These are phyloP conservation scores for human (Homo sapiens) DNA, from an alignment of 2,113 vertebrate genomes.

Conservation along the genomic window DNA sequence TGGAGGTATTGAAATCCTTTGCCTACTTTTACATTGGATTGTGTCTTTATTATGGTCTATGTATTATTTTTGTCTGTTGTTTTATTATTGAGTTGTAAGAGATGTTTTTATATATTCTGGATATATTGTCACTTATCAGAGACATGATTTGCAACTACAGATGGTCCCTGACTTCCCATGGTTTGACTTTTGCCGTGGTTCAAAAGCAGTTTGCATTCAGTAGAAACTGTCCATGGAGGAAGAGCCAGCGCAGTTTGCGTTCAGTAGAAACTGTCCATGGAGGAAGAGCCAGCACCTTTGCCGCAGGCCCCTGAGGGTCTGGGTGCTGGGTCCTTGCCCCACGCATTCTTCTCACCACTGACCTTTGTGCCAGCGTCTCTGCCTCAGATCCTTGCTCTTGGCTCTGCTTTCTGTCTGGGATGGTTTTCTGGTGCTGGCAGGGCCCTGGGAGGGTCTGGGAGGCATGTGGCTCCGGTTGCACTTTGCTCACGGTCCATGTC, in stretches of 20 bases:
- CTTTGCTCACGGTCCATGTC: not conserved
- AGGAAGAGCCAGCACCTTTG: not conserved
- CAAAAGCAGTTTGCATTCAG: not conserved
- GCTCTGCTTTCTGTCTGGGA: not conserved
- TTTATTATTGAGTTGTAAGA: not conserved
- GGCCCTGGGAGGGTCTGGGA: not conserved
- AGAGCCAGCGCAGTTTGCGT: not conserved
- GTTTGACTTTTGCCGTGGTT: not conserved
- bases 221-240: not conserved
- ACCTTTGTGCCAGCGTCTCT: no score
- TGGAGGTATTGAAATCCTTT: no score
- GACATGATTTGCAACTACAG: not conserved
- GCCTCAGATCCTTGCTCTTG: not conserved
- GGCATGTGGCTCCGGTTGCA: not conserved
- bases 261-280: not conserved
- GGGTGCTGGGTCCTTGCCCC: not conserved
- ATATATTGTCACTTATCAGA: not conserved
- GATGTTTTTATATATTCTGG: not conserved
- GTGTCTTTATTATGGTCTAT: not conserved
- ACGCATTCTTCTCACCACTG: not conserved
- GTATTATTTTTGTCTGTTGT: not conserved
- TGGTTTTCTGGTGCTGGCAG: not conserved
- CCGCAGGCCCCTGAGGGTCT: not conserved
- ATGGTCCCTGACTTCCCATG: not conserved
- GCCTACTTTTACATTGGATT: not conserved